phyloP scores from a whole-genome alignment of 2,113 vertebrate species.

The Aegotheles bennettii region DNA sequence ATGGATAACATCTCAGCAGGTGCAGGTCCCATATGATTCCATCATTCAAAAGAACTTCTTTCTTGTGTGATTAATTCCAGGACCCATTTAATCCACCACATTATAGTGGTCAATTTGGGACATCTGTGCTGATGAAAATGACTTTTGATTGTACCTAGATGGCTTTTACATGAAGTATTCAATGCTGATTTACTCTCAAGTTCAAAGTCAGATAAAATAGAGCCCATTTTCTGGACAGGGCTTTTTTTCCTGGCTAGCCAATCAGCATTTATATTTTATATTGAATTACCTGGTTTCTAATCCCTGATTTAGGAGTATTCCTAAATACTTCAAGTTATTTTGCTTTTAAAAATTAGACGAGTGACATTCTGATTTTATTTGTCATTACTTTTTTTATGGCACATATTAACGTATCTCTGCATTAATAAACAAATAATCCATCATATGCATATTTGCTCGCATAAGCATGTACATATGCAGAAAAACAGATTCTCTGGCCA shows the following conservation, averaged over 20 bases:
- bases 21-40: slow-evolving; percentile 28
- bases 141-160: slow-evolving; percentile 56
- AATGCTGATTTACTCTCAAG: neutral
- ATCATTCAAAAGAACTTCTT: slow-evolving; percentile 43
- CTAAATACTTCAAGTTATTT: neutral
- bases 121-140: slow-evolving; percentile 62
- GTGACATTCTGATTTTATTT: neutral
- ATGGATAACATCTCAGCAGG: slow-evolving; percentile 19
- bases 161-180: slow-evolving; percentile 45
- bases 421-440: neutral
- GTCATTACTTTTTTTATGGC: neutral
- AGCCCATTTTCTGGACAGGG: neutral
- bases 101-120: slow-evolving; percentile 44
- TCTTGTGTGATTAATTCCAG: slow-evolving; percentile 45
- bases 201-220: slow-evolving; percentile 31
- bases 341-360: neutral
- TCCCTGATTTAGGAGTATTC: neutral
- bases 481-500: neutral
- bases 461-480: neutral
- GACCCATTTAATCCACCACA: slow-evolving; percentile 41
- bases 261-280: neutral
- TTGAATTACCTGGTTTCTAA: neutral
- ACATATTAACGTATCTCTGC: neutral
- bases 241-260: neutral
- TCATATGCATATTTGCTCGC: neutral